phyloP scores from a whole-genome alignment of 1,140 invertebrate species.

The Eumeta japonica region DNA sequence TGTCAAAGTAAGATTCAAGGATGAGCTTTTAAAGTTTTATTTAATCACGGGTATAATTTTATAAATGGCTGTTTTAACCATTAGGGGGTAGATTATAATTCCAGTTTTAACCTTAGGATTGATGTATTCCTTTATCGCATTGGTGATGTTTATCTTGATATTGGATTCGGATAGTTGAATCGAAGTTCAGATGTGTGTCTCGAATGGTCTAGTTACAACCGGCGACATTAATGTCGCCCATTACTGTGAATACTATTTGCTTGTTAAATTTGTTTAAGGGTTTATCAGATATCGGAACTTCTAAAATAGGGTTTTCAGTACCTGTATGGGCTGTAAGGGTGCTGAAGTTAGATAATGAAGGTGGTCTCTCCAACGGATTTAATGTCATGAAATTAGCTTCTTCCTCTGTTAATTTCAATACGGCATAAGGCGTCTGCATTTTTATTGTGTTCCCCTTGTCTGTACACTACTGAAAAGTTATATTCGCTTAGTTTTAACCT shows the following conservation, averaged over 20 bases:
- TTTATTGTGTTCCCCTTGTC: neutral
- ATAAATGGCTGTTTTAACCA: too few relatives aligned
- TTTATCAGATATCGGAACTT: too few relatives aligned
- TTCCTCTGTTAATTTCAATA: neutral
- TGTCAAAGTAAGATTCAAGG: slow-evolving; percentile 10
- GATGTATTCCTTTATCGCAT: slow-evolving; percentile 1
- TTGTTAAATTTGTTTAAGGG: too few relatives aligned
- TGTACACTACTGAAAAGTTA: slow-evolving; percentile 21
- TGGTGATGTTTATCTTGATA: neutral
- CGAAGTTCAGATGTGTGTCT: neutral
- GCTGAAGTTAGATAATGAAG: too few relatives aligned
- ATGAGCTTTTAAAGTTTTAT: slow-evolving; percentile 9
- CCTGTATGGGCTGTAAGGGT: neutral
- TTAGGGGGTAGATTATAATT: slow-evolving; percentile 3
- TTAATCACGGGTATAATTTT: too few relatives aligned
- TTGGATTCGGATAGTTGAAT: too few relatives aligned
- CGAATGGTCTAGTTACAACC: too few relatives aligned
- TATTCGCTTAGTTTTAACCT: slow-evolving; percentile 40
- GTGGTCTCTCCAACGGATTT: too few relatives aligned
- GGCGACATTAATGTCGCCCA: neutral
- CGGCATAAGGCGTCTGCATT: slow-evolving; percentile 2
- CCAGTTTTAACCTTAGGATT: slow-evolving; percentile 2
- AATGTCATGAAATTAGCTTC: neutral
- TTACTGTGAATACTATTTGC: too few relatives aligned
- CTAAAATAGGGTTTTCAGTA: too few relatives aligned